A percentile compares a stretch with the other conserved stretches of the same genome.
Conservation (phyloP, 1,140 invertebrate species). For the Whitmania pigra region DNA sequence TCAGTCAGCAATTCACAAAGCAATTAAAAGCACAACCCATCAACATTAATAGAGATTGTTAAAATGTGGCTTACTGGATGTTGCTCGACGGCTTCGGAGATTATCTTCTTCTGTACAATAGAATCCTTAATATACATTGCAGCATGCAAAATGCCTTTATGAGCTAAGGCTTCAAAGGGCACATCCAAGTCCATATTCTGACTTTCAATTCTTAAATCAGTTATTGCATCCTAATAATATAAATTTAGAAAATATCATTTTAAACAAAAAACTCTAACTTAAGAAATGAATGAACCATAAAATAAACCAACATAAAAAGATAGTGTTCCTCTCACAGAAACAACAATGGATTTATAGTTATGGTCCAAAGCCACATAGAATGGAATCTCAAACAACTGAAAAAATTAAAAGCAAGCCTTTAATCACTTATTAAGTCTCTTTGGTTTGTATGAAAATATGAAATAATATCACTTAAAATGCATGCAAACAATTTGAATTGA, state of each 20-base stretch:
- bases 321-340: constrained; percentile 72
- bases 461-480: too few relatives aligned
- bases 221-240: constrained; percentile 61
- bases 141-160: constrained; percentile 72
- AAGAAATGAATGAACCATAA: neutral
- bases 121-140: constrained; percentile 57
- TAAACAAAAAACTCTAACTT: neutral
- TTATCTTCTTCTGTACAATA: neutral
- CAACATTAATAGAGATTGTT: neutral
- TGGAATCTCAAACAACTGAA: constrained; percentile 45
- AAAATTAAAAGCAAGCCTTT: neutral
- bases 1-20: neutral
- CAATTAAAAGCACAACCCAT: neutral
- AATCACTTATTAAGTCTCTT: neutral
- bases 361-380: constrained; percentile 77
- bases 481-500: too few relatives aligned
- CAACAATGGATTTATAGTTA: constrained; percentile 62
- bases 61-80: neutral
- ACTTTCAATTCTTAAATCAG: constrained; percentile 69
- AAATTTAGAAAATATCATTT: neutral
- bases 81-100: neutral
- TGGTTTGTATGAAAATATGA: too few relatives aligned
- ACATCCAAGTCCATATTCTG: constrained; percentile 60
- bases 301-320: constrained; percentile 48
- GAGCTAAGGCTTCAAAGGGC: constrained; percentile 53